phyloP scores from a whole-genome alignment of 1,140 invertebrate genomes.

The Tetramorium parvispinum region DNA sequence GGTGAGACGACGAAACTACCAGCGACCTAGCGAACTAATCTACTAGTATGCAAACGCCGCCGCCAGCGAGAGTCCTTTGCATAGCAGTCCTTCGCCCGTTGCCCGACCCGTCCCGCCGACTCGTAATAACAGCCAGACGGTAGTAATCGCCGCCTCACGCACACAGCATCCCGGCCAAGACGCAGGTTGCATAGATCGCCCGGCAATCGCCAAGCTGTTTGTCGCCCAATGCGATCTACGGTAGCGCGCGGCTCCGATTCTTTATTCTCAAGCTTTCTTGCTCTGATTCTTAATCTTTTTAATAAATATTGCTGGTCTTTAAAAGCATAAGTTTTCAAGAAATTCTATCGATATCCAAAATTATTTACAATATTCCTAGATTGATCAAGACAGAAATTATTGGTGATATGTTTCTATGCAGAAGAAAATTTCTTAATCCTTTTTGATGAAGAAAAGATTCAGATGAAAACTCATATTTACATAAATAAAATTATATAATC shows the following conservation, averaged over 20 bases:
- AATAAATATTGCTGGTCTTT: background rate
- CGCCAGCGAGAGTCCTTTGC: constrained; percentile 54
- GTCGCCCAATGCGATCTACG: background rate
- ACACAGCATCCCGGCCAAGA: background rate
- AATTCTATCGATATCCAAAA: background rate
- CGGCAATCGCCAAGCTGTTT: background rate
- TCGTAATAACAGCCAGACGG: constrained; percentile 61
- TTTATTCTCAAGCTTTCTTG: background rate
- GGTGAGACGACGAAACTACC: constrained; percentile 62
- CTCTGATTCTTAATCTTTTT: background rate
- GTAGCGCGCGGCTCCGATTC: background rate
- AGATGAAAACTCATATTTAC: background rate
- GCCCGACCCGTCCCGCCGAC: background rate
- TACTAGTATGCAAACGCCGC: constrained; percentile 65
- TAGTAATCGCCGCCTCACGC: constrained; percentile 27
- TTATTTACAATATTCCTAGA: background rate
- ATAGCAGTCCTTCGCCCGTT: constrained; percentile 18
- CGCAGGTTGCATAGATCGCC: background rate
- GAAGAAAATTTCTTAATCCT: background rate
- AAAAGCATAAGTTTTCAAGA: background rate
- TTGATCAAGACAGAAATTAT: background rate
- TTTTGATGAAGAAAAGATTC: background rate
- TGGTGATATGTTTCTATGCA: background rate
- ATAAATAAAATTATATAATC: too few relatives aligned
- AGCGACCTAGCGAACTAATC: constrained; percentile 59